Conservation (phyloP, 2,888 invertebrate species). For the Oscheius sp. region DNA sequence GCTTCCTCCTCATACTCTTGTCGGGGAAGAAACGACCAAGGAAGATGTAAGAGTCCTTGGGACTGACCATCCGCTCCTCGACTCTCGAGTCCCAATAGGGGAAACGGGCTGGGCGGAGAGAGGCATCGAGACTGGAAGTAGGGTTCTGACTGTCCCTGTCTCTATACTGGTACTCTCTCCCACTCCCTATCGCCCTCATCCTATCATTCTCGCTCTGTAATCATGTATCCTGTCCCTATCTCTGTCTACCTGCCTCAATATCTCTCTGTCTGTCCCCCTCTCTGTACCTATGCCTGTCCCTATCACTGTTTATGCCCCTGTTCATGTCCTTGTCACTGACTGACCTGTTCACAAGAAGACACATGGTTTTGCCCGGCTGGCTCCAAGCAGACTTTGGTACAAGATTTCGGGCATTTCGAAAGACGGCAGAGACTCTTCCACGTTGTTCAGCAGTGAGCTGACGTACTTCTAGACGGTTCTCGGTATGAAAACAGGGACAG, state of each 20-base stretch:
- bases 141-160: not conserved
- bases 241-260: no score
- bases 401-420: slow-evolving; percentile 20
- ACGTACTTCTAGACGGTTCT: slow-evolving; percentile 22
- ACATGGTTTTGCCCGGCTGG: slow-evolving; percentile 13
- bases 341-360: slow-evolving; percentile 28
- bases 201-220: no score
- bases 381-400: slow-evolving; percentile 15
- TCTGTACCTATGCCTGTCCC: no score
- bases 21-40: slow-evolving; percentile 25
- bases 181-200: not conserved
- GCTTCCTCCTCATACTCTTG: slow-evolving; percentile 1
- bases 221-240: no score
- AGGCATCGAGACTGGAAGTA: slow-evolving; percentile 19
- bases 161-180: no score
- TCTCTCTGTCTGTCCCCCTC: no score
- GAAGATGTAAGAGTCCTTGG: slow-evolving; percentile 26
- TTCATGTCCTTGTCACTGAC: no score
- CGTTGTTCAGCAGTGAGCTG: slow-evolving; percentile 12
- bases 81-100: slow-evolving; percentile 30
- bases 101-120: slow-evolving; percentile 21
- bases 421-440: slow-evolving; percentile 14
- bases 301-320: no score
- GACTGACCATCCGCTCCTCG: slow-evolving; percentile 26
- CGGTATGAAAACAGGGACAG: slow-evolving; percentile 17